Conservation (phyloP, 2,797 vertebrate genomes). For the Synanceia verrucosa region DNA sequence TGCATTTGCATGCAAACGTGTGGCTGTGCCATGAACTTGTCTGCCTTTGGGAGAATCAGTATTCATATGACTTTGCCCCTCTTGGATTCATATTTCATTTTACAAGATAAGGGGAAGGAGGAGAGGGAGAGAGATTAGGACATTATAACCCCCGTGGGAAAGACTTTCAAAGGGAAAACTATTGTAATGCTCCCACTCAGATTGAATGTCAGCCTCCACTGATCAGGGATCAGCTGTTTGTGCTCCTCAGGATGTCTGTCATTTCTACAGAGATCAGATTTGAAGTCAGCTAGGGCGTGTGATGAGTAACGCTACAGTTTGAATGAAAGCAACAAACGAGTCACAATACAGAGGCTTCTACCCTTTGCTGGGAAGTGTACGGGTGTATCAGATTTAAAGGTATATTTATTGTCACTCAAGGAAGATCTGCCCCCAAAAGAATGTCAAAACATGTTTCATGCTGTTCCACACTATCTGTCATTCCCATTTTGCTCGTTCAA, state of each 20-base stretch:
- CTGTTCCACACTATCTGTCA: background rate
- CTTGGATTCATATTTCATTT: conserved; percentile 67
- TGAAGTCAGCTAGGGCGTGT: background rate
- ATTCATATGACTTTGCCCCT: conserved; percentile 33
- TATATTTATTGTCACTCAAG: background rate
- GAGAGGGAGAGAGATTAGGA: conserved; percentile 17
- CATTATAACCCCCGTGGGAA: conserved; percentile 11
- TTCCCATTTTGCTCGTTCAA: background rate
- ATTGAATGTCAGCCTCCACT: conserved; percentile 16
- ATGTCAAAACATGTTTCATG: background rate
- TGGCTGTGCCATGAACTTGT: background rate
- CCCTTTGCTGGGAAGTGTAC: background rate
- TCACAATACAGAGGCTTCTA: background rate
- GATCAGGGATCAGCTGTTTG: conserved; percentile 31
- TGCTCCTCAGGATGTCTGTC: background rate
- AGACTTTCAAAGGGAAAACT: conserved; percentile 11
- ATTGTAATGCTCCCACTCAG: conserved; percentile 7
- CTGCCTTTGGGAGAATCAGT: conserved; percentile 23
- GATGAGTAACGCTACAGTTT: background rate
- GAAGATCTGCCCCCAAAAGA: background rate
- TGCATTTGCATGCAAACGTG: conserved; percentile 24
- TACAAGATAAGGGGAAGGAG: conserved; percentile 16
- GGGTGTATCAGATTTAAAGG: background rate
- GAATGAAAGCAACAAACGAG: background rate
- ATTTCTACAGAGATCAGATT: conserved; percentile 20